Conservation (phyloP, 1,140 invertebrate genomes). For the Conopomorpha cramerella region DNA sequence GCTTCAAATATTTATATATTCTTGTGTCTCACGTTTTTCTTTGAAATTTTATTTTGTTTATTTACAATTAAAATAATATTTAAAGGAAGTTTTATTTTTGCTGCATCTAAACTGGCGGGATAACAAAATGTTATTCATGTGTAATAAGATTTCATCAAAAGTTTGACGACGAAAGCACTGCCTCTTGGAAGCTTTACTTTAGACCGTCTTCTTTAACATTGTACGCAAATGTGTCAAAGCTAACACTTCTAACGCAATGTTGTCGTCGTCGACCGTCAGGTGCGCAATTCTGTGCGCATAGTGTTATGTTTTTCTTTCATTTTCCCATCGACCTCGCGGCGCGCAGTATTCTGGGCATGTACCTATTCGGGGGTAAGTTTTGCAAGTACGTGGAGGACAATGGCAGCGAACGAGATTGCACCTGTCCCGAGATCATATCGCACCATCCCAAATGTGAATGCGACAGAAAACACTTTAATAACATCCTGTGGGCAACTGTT, state of each 20-base stretch:
- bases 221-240: constrained; percentile 13
- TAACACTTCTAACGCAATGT: constrained; percentile 31
- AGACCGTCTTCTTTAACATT: constrained; percentile 16
- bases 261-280: constrained; percentile 35
- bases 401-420: constrained; percentile 84
- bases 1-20: no score
- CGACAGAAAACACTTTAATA: constrained; percentile 97
- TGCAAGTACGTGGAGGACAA: constrained; percentile 92
- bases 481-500: constrained; percentile 93
- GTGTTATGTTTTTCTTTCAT: constrained; percentile 60
- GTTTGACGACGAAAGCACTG: no score
- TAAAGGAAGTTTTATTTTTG: no score
- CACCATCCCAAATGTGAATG: constrained; percentile 87
- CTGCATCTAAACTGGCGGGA: no score
- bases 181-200: no score
- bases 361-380: constrained; percentile 99
- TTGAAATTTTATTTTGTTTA: no score
- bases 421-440: constrained; percentile 86
- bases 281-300: constrained; percentile 53
- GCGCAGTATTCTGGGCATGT: constrained; percentile 95
- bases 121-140: no score
- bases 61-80: no score
- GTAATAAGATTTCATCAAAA: no score
- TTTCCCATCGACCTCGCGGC: constrained; percentile 47
- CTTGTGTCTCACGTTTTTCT: no score